Base-by-base conservation (phyloP, 2,797 vertebrate genomes). In the Phrynocephalus forsythii region DNA sequence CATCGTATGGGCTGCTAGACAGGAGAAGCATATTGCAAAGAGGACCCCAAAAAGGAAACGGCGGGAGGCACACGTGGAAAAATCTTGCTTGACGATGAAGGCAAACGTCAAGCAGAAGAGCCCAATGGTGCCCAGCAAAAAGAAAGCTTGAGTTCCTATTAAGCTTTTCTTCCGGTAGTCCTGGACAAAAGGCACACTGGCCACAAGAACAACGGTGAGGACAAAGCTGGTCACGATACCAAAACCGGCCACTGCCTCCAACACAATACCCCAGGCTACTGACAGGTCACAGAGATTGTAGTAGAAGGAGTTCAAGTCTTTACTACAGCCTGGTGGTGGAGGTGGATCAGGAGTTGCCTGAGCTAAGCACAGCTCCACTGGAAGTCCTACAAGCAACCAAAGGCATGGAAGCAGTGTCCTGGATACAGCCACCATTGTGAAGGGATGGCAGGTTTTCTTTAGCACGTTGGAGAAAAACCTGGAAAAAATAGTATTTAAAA, bases 31-130 rank as follows among this genome's bases (percentile, higher is more conserved):
- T 89, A 98, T 96, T 9, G 92, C 96, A 0, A 99, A 99, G 79
- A 99, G 95, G 52, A 99, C 97, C 0, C 99, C 99, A 0, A 99
- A 99, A 85, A 99, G 98, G 94, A 99, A 99, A 87, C 98, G 96
- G 2, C 98, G 97, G 0, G 98, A 98, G 44, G 97, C 78, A 10
- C 99, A 99, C 5, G 98, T 99, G 87, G 98, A 87, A 79, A 99
- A 99, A 95, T 98, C 89, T 0, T 95, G 96, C 71, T 96, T 97
- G 78, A 99, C 97, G 0, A 99, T 96, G 91, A 99, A 99, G 92
- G 98, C 97, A 0, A 99, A 99, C 0, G 98, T 97, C 1, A 99
- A 96, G 94, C 97, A 96, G 92, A 99, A 99, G 82, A 99, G 98
- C 60, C 99, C 99, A 0, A 96, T 88, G 0, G 98, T 98, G 87